phyloP scores from a whole-genome alignment of 2,888 invertebrate genomes.

The Limenitis camilla region DNA sequence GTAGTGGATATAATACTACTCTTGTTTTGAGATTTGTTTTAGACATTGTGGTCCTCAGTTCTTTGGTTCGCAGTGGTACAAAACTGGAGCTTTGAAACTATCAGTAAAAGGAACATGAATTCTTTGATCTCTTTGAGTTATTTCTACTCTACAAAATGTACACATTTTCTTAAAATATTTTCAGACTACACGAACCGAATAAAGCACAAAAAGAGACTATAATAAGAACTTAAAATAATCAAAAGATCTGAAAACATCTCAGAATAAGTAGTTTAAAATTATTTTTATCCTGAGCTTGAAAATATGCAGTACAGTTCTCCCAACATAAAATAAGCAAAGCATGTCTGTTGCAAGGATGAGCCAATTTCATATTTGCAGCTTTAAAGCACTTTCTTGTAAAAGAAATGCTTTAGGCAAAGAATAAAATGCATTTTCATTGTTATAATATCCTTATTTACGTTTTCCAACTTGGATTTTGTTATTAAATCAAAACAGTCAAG shows the following conservation, averaged over 20 bases:
- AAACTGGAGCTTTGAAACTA: no score
- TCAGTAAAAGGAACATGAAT: no score
- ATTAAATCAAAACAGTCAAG: no score
- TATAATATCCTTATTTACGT: neutral
- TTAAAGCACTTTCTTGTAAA: conserved; percentile 46
- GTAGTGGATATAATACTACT: no score
- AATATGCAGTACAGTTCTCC: conserved; percentile 24
- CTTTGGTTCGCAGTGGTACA: no score
- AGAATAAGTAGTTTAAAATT: conserved; percentile 10
- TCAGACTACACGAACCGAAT: neutral
- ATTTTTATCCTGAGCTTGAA: conserved; percentile 17
- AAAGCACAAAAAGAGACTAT: neutral
- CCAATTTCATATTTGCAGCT: conserved; percentile 60
- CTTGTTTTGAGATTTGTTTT: no score
- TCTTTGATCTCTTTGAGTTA: no score
- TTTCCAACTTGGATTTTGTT: no score
- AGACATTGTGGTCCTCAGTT: no score
- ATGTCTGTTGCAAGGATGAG: conserved; percentile 48
- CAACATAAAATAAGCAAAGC: conserved; percentile 41
- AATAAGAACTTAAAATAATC: conserved; percentile 6
- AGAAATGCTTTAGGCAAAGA: conserved; percentile 49
- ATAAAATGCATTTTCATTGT: conserved; percentile 23
- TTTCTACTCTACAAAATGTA: no score
- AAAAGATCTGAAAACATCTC: conserved; percentile 9
- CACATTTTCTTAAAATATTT: neutral